These are phyloP conservation scores for Drosophila oshimai DNA, from an alignment of 1,140 invertebrate species.

Conservation along the genomic window DNA sequence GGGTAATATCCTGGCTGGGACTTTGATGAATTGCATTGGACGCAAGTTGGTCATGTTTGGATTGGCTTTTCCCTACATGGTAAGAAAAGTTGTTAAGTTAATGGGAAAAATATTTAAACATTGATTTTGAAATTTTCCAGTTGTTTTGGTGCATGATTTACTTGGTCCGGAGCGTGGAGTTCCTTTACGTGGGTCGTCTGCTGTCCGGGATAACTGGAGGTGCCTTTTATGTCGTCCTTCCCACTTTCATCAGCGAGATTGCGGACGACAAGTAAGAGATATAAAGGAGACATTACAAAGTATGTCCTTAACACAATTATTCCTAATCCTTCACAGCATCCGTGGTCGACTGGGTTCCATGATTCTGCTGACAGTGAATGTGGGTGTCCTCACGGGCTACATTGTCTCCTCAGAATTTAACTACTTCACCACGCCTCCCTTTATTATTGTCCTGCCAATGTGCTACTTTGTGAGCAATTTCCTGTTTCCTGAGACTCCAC, in stretches of 20 bases:
- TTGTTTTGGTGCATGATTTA: slow-evolving; percentile 54
- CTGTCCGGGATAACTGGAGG: slow-evolving; percentile 76
- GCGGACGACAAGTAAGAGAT: slow-evolving; percentile 57
- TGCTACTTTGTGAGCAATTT: slow-evolving; percentile 86
- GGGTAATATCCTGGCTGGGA: slow-evolving; percentile 51
- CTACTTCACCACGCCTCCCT: slow-evolving; percentile 86
- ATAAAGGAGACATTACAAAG: no score
- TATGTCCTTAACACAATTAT: no score
- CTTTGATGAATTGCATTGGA: slow-evolving; percentile 53
- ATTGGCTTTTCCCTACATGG: slow-evolving; percentile 44
- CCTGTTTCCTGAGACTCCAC: slow-evolving; percentile 92
- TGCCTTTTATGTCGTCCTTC: slow-evolving; percentile 51
- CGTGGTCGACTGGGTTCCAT: slow-evolving; percentile 91
- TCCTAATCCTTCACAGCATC: slow-evolving; percentile 84
- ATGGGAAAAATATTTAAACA: background rate
- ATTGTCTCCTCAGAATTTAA: slow-evolving; percentile 86
- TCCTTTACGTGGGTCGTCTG: slow-evolving; percentile 75
- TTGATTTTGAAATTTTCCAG: background rate
- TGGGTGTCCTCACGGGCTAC: slow-evolving; percentile 90
- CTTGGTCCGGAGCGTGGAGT: slow-evolving; percentile 51
- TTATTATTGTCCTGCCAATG: slow-evolving; percentile 87
- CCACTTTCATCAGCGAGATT: slow-evolving; percentile 66
- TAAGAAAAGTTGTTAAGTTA: background rate
- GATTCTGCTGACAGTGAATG: slow-evolving; percentile 90
- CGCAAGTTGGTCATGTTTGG: slow-evolving; percentile 50